phyloP scores from a whole-genome alignment of 2,113 vertebrate genomes.

The Anolis carolinensis region DNA sequence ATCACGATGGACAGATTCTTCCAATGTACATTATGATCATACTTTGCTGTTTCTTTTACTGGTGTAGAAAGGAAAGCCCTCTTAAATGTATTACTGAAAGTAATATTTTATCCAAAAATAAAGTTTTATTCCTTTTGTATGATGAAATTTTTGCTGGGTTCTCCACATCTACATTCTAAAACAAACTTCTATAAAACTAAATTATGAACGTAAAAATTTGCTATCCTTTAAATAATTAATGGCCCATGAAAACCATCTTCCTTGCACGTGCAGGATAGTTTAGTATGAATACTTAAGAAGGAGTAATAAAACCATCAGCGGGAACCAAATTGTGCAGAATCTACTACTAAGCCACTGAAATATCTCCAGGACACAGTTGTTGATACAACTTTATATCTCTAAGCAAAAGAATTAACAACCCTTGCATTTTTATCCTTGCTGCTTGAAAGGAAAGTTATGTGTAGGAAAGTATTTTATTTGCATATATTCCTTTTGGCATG shows the following conservation, averaged over 20 bases:
- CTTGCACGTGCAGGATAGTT: slow-evolving; percentile 13
- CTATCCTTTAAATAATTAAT: slow-evolving; percentile 23
- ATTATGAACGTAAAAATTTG: slow-evolving; percentile 15
- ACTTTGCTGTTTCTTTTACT: not conserved
- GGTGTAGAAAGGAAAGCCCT: not conserved
- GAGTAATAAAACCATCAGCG: slow-evolving; percentile 16
- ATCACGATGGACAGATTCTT: too few relatives aligned
- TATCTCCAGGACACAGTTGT: slow-evolving; percentile 32
- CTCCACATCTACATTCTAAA: not conserved
- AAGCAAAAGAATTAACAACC: slow-evolving; percentile 49
- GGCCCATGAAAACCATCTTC: slow-evolving; percentile 1
- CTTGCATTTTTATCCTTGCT: slow-evolving; percentile 22
- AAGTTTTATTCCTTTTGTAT: not conserved
- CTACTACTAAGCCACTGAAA: slow-evolving; percentile 9
- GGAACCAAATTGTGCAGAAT: slow-evolving; percentile 12
- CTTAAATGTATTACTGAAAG: not conserved
- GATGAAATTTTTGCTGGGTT: slow-evolving; percentile 6
- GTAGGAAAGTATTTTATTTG: not conserved
- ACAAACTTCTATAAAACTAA: slow-evolving; percentile 23
- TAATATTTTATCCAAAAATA: not conserved
- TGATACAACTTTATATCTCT: slow-evolving; percentile 29
- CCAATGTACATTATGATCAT: too few relatives aligned
- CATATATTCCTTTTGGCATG: not conserved
- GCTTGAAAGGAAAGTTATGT: not conserved
- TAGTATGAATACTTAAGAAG: not conserved